Evolutionary conservation across 2,113 vertebrate species (phyloP), one percentile per base, ranked within the genome.

Genomic region (Promerops cafer): DNA sequence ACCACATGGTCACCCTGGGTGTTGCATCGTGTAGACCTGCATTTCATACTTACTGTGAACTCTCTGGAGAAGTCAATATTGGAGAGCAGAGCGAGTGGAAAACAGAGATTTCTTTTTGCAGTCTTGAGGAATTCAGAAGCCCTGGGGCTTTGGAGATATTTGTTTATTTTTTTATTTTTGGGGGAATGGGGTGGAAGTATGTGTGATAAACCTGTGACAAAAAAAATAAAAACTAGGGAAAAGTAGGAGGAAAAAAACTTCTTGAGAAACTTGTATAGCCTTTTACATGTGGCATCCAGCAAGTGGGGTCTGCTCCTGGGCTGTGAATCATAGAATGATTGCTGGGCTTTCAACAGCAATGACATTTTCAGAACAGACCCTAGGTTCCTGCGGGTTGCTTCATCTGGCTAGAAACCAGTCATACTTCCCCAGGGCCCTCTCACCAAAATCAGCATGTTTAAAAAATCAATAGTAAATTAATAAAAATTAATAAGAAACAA

Each of bases 111-210:
- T 60, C 11, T 84, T 78, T 56, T 49, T 16, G 47, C 7, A 47
- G 23, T 56, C 49, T 31, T 60, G 44, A 45, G 44, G 6, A 71
- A 72, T n/a, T 61, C 31, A 52, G 57, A 74, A 89, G 14, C 30
- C 24, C 30, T 21, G 26, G 31, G 61, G 75, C 35, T 76, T 60
- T 83, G 24, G 21, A 74, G 13, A 13, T 23, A 20, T 27, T 52
- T 40, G 5, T 10, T 5, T 40, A 14, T 16, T 27, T 40, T 39
- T 37, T 64, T 42, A 1, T 37, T 63, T 81, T 81, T 26, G 13
- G 16, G 5, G 12, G 7, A 5, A 6, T 10, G 9, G 11, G 4
- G 6, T 2, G 14, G 8, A 64, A 28, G 3, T 28, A 27, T 30
- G 2, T 12, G 7, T 31, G 13, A 45, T 26, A 70, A 74, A 54